Conservation (phyloP, 2,888 invertebrate genomes). For the Oxytorus armatus region DNA sequence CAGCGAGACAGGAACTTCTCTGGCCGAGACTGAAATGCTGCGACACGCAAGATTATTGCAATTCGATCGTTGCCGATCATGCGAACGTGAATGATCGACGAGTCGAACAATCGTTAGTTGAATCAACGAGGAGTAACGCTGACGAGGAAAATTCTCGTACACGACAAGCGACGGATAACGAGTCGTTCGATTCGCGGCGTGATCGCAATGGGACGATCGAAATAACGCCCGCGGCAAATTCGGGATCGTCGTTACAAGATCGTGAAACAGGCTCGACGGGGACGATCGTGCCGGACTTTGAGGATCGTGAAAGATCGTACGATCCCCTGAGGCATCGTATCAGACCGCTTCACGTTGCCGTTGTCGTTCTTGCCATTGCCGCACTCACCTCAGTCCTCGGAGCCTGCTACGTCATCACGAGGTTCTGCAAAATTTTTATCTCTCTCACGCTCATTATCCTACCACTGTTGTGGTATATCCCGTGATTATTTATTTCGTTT, state of each 20-base stretch:
- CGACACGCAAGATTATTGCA: constrained; percentile 78
- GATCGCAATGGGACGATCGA: constrained; percentile 6
- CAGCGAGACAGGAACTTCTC: constrained; percentile 69
- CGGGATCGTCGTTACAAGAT: constrained; percentile 39
- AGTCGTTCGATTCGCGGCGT: constrained; percentile 9
- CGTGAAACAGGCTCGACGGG: constrained; percentile 38
- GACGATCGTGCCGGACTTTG: constrained; percentile 39
- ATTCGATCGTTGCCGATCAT: constrained; percentile 69
- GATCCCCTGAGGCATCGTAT: constrained; percentile 49
- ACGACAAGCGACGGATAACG: background rate
- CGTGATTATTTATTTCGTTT: too few relatives aligned
- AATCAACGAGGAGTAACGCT: constrained; percentile 25
- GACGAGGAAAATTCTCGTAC: constrained; percentile 19
- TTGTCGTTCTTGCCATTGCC: constrained; percentile 75
- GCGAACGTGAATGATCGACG: constrained; percentile 34
- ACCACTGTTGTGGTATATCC: background rate
- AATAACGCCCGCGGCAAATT: constrained; percentile 25
- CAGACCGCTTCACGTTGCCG: constrained; percentile 75
- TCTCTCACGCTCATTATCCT: background rate
- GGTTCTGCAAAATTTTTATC: constrained; percentile 68
- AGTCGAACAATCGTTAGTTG: constrained; percentile 15
- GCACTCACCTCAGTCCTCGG: constrained; percentile 78
- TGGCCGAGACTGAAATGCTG: constrained; percentile 78
- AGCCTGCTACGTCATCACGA: constrained; percentile 79
- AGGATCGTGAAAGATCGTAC: constrained; percentile 59